Percentiles rank a stretch among this genome's conserved stretches.
Evolutionary conservation across 2,113 vertebrate genomes (phyloP).

Genomic region (Elephas maximus): DNA sequence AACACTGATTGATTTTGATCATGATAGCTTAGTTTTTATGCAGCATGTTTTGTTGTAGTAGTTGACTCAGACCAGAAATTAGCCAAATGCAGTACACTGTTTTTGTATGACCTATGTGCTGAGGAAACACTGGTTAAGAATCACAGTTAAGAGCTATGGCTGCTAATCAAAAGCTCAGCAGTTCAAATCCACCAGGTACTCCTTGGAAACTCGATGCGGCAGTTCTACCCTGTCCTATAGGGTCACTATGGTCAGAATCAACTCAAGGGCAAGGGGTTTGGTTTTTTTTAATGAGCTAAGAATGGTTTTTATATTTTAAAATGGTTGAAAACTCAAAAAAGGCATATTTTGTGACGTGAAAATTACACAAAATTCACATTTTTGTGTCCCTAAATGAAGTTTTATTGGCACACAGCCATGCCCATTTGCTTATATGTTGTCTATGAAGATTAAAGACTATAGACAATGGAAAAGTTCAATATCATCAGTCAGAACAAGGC

Average conservation of each 20-base stretch:
- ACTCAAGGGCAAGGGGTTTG: too few relatives aligned
- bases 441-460: background rate
- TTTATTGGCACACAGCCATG: background rate
- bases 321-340: slow-evolving; percentile 8
- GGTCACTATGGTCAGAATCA: too few relatives aligned
- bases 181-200: too few relatives aligned
- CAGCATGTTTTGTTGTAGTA: background rate
- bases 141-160: too few relatives aligned
- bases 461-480: too few relatives aligned
- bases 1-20: background rate
- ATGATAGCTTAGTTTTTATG: background rate
- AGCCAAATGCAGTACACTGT: background rate
- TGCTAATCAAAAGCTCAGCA: too few relatives aligned
- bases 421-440: background rate
- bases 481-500: too few relatives aligned
- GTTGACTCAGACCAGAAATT: background rate
- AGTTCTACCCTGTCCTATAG: too few relatives aligned
- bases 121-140: background rate
- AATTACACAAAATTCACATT: background rate
- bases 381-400: background rate
- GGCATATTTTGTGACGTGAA: background rate
- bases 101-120: background rate
- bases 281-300: background rate
- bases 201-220: too few relatives aligned
- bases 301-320: slow-evolving; percentile 12